Evolutionary conservation across 2,888 invertebrate species (phyloP), one percentile per base, ranked within the genome.

Genomic region (Adela reaumurella): DNA sequence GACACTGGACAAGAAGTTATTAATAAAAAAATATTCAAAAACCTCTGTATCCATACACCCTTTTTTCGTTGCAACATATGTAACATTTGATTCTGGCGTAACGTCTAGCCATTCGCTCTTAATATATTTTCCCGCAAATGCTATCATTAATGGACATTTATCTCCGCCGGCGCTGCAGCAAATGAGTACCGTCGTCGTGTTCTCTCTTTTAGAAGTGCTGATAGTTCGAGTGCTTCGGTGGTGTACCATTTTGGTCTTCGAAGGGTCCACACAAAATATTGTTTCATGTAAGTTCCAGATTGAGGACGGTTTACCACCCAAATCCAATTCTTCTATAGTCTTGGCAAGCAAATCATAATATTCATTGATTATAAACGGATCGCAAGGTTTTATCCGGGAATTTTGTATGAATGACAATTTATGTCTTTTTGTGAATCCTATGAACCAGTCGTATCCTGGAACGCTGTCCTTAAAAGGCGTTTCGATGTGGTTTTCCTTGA

Each of bases 401-500:
- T 53, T 52, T 54, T 58, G 57, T 54, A 62, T 60, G 42, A 56
- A 50, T 24, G 56, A 56, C 19, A 62, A 49, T 6, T 53, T 49
- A 46, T 54, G 50, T 41, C 52, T 44, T 48, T 53, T 57, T 45
- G 50, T 54, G 53, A 58, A 59, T 45, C 49, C 42, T 8, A 54
- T 24, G 50, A 59, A 59, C 56, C 55, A 60, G 48, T 62, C 59
- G 35, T 54, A 46, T 1, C 59, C 57, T 18, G 59, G 59, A 28
- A 54, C 50, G 10, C 54, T 53, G 51, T 60, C 51, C 51, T 52
- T 59, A 50, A 61, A 61, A 35, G 57, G 56, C 6, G 57, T 60
- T 49, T 48, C 47, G 4, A 61, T 52, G 5, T 57, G 51, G 51
- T 60, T 61, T 49, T 49, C 46, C 42, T 43, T 47, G 6, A 58